Evolutionary conservation across 2,113 vertebrate genomes (phyloP).

Genomic region (Lynx canadensis): DNA sequence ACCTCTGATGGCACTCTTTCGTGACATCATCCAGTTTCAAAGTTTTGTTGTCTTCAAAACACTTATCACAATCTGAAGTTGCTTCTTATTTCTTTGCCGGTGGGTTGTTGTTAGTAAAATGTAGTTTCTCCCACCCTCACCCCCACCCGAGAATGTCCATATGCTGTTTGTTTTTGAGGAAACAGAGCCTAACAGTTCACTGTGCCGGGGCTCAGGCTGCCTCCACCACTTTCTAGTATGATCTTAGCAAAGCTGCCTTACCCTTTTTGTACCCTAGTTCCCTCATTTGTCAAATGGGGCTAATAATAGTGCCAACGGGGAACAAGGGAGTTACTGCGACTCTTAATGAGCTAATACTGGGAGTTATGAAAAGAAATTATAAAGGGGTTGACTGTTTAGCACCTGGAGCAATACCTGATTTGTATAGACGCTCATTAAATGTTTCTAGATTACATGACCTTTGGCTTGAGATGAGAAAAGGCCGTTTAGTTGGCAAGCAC

Average conservation of each 20-base stretch:
- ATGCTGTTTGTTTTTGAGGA: background rate
- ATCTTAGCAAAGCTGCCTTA: background rate
- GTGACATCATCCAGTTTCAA: background rate
- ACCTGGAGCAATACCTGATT: background rate
- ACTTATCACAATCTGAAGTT: background rate
- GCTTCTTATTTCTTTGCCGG: background rate
- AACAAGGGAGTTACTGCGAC: background rate
- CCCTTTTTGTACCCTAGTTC: background rate
- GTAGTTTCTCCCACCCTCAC: background rate
- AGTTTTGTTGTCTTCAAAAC: background rate
- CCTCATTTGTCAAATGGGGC: background rate
- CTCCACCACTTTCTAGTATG: background rate
- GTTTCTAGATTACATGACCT: slow-evolving; percentile 18
- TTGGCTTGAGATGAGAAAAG: background rate
- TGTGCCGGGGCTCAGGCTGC: background rate
- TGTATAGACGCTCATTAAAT: slow-evolving; percentile 14
- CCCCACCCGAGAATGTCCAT: background rate
- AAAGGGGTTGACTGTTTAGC: background rate
- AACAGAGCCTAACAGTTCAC: background rate
- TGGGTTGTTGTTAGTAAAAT: background rate
- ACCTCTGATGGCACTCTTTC: background rate
- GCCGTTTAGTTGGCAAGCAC: background rate
- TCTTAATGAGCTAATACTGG: background rate
- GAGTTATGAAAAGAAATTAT: background rate
- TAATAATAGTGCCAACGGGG: background rate